A percentile compares a stretch with the other conserved stretches of the same genome.
Conservation (phyloP, 2,888 invertebrate species). For the Tachina lurida region DNA sequence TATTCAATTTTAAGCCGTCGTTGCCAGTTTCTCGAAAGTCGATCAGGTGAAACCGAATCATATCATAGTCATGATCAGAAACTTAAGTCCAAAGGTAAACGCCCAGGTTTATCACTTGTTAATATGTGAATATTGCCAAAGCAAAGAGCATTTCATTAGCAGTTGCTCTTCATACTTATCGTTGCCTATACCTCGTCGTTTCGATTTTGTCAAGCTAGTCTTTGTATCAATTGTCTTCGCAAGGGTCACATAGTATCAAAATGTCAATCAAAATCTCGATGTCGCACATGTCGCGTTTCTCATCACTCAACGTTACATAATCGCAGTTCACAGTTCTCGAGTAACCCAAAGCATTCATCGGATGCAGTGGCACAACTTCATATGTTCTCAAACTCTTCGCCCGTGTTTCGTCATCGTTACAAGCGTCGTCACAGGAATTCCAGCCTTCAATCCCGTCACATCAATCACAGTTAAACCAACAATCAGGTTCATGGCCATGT, state of each 20-base stretch:
- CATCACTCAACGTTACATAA: conserved; percentile 21
- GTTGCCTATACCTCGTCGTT: conserved; percentile 5
- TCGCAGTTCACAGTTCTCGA: not conserved
- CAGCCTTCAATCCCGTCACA: no score
- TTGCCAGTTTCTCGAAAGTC: conserved; percentile 12
- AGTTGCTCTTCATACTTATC: not conserved
- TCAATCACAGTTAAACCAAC: not conserved
- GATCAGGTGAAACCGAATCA: not conserved
- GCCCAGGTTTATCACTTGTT: no score
- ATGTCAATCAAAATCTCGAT: no score
- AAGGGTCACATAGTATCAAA: conserved; percentile 21
- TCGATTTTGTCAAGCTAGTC: conserved; percentile 1
- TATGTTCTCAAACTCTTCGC: not conserved
- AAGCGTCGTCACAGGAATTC: no score
- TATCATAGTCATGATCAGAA: no score
- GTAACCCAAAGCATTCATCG: no score
- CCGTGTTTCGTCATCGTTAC: not conserved
- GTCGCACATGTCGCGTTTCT: conserved; percentile 3
- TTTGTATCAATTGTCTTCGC: conserved; percentile 21
- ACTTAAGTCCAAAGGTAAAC: no score
- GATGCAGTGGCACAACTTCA: no score
- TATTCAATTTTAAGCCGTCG: conserved; percentile 13
- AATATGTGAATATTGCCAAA: conserved; percentile 8
- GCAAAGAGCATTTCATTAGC: not conserved
- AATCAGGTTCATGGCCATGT: not conserved